Conservation (phyloP, 2,113 vertebrate species). For the Neotoma lepida region DNA sequence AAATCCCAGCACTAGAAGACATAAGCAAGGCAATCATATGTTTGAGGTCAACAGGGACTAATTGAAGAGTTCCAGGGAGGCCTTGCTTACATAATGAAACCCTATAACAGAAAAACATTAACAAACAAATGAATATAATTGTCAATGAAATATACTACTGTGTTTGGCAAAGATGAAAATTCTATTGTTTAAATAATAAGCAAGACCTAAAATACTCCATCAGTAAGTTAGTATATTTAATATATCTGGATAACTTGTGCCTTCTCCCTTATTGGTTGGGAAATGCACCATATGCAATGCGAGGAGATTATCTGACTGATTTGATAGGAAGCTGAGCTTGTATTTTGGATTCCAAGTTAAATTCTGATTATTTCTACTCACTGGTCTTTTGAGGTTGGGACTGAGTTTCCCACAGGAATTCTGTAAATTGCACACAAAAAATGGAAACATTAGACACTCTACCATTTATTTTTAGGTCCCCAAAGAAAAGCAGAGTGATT, state of each 20-base stretch:
- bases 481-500: not conserved
- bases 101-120: not conserved
- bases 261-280: not conserved
- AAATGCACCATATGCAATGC: not conserved
- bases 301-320: not conserved
- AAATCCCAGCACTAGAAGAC: not conserved
- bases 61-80: not conserved
- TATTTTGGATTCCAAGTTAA: not conserved
- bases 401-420: conserved; percentile 1
- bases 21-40: not conserved
- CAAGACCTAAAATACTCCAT: not conserved
- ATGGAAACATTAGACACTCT: not conserved
- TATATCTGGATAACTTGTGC: not conserved
- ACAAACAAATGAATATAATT: not conserved
- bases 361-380: not conserved
- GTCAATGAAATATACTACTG: not conserved
- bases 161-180: not conserved
- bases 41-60: not conserved
- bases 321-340: not conserved
- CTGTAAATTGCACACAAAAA: not conserved
- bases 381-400: not conserved
- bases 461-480: conserved; percentile 48
- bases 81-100: not conserved
- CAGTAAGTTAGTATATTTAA: not conserved
- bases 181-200: not conserved